Evolutionary conservation across 2,113 vertebrate genomes (phyloP).

Genomic region (Loxodonta africana): DNA sequence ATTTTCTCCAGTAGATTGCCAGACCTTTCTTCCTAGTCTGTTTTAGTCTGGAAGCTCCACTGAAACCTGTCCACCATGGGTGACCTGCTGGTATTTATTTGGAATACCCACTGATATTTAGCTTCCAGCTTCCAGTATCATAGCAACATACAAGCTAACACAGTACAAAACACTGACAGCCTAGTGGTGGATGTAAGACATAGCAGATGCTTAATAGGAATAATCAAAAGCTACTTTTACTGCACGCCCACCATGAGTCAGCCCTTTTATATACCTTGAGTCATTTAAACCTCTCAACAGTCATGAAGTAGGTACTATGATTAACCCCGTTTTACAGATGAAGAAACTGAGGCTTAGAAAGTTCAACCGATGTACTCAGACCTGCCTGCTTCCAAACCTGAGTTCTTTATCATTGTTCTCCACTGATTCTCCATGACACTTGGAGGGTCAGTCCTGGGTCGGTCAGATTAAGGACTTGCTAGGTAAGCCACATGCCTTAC

Average conservation of each 20-base stretch:
- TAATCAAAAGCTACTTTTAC: neutral
- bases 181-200: too few species aligned
- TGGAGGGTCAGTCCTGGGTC: neutral
- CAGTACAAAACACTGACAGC: too few species aligned
- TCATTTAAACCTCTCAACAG: neutral
- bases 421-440: neutral
- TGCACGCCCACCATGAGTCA: neutral
- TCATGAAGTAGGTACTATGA: neutral
- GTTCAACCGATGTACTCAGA: neutral
- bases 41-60: too few species aligned
- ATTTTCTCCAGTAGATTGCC: too few species aligned
- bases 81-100: too few species aligned
- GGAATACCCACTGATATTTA: too few species aligned
- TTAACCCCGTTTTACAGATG: too few species aligned
- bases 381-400: neutral
- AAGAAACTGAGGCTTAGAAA: neutral
- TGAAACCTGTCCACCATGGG: too few species aligned
- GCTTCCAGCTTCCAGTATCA: too few species aligned
- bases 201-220: neutral
- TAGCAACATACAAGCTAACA: too few species aligned
- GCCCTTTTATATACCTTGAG: neutral
- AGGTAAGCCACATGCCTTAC: neutral
- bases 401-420: neutral
- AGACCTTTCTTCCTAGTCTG: too few species aligned
- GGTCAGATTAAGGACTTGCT: neutral